Conservation (phyloP, 2,113 vertebrate species). For the Ursus arctos region DNA sequence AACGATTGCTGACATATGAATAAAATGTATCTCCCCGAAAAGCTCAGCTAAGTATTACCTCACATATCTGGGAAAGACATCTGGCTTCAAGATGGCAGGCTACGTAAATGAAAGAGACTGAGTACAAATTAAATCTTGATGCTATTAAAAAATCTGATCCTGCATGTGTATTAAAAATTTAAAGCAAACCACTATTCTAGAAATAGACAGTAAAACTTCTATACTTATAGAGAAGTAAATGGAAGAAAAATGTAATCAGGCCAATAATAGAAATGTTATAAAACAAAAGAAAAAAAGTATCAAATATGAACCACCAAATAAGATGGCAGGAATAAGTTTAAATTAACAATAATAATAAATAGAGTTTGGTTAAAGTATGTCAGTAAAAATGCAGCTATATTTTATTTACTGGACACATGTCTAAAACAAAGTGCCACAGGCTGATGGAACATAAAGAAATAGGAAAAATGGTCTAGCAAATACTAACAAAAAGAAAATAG, state of each 20-base stretch:
- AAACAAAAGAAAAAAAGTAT: neutral
- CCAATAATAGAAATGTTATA: neutral
- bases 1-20: constrained; percentile 60
- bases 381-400: neutral
- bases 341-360: constrained; percentile 37
- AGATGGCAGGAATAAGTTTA: constrained; percentile 5
- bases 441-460: constrained; percentile 14
- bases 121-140: constrained; percentile 52
- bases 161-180: constrained; percentile 43
- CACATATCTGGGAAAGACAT: constrained; percentile 70
- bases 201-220: constrained; percentile 28
- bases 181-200: constrained; percentile 27
- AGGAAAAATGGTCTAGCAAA: neutral
- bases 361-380: neutral
- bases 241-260: constrained; percentile 16
- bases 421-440: neutral
- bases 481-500: constrained; percentile 21
- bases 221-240: neutral
- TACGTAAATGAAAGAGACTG: neutral
- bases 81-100: constrained; percentile 80
- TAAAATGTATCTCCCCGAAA: constrained; percentile 59
- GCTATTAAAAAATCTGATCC: constrained; percentile 13
- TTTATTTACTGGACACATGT: constrained; percentile 33
- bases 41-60: constrained; percentile 55
- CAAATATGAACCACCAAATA: constrained; percentile 13